Conservation (phyloP, 1,140 invertebrate species). For the Sarcophaga bullata region DNA sequence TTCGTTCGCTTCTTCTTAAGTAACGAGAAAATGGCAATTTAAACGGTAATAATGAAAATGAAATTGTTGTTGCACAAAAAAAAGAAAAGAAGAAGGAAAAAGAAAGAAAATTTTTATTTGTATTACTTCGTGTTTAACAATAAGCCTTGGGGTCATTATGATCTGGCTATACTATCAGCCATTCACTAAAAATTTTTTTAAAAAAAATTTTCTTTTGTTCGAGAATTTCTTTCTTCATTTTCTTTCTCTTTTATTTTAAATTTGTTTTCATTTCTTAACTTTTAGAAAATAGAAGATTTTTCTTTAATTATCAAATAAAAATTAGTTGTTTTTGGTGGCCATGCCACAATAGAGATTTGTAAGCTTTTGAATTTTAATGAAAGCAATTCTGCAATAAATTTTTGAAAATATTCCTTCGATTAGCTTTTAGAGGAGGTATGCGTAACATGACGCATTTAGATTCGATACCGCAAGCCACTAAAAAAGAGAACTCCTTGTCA, state of each 20-base stretch:
- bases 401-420: too few species aligned
- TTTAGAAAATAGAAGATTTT: not conserved
- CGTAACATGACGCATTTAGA: too few species aligned
- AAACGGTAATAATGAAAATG: slow-evolving; percentile 34
- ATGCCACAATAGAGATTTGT: not conserved
- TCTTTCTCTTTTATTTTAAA: not conserved
- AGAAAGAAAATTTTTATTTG: not conserved
- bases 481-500: too few species aligned
- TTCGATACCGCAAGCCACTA: too few species aligned
- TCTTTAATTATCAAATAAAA: not conserved
- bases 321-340: not conserved
- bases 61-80: slow-evolving; percentile 37
- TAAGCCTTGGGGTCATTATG: slow-evolving; percentile 17
- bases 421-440: too few species aligned
- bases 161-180: slow-evolving; percentile 11
- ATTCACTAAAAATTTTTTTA: slow-evolving; percentile 7
- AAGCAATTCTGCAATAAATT: too few species aligned
- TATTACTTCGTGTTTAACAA: slow-evolving; percentile 17
- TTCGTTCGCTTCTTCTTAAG: not conserved
- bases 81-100: slow-evolving; percentile 17
- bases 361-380: too few species aligned
- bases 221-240: not conserved
- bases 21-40: slow-evolving; percentile 17
- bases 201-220: not conserved
- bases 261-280: not conserved